Conservation (phyloP, 2,888 invertebrate genomes). For the Rugalucina vietnamica region DNA sequence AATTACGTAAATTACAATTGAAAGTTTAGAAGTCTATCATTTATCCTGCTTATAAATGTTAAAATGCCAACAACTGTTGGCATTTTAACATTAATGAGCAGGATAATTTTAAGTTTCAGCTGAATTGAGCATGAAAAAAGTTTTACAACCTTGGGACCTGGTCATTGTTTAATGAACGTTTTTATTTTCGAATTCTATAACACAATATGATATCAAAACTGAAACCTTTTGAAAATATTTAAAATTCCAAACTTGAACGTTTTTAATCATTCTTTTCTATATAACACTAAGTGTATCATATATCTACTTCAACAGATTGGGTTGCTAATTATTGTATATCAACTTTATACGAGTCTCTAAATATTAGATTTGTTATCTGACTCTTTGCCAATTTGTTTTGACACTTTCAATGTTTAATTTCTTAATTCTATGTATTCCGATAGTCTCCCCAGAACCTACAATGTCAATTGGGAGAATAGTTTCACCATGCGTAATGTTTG, state of each 20-base stretch:
- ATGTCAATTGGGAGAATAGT: not conserved
- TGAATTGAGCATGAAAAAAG: too few species aligned
- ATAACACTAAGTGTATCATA: not conserved
- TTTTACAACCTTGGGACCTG: not conserved
- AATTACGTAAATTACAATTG: too few species aligned
- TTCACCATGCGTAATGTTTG: slow-evolving; percentile 8
- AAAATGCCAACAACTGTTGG: not conserved
- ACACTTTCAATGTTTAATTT: slow-evolving; percentile 25
- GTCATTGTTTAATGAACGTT: not conserved
- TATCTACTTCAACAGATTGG: not conserved
- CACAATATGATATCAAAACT: not conserved
- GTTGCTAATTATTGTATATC: not conserved
- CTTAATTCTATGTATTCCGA: slow-evolving; percentile 18
- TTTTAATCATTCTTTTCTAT: not conserved
- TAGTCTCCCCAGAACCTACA: slow-evolving; percentile 8
- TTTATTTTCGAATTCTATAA: not conserved
- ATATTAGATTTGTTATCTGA: not conserved
- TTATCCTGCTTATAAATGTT: not conserved
- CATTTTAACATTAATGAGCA: not conserved
- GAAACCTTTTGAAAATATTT: not conserved
- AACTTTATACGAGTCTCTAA: not conserved
- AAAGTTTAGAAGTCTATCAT: too few species aligned
- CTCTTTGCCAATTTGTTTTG: slow-evolving; percentile 21
- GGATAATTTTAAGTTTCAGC: too few species aligned
- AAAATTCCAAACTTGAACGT: not conserved